Conservation (phyloP, 2,113 vertebrate species). For the Myotis davidii region DNA sequence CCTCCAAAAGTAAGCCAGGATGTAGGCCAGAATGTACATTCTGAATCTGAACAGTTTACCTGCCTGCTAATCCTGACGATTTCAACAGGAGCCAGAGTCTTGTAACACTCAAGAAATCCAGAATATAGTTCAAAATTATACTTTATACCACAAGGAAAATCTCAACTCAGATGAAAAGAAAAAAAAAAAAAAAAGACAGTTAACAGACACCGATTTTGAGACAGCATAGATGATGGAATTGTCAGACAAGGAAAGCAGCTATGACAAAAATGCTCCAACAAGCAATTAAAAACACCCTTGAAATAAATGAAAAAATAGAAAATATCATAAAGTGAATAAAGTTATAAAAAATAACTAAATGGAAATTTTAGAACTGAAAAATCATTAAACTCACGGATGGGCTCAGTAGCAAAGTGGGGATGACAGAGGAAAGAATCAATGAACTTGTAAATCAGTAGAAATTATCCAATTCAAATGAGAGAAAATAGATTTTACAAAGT, state of each 20-base stretch:
- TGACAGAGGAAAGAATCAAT: neutral
- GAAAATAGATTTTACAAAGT: neutral
- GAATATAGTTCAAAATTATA: neutral
- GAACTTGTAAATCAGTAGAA: neutral
- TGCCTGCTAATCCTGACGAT: neutral
- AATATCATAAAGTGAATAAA: neutral
- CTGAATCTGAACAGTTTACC: constrained; percentile 7
- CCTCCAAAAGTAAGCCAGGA: neutral
- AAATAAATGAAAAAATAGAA: constrained; percentile 7
- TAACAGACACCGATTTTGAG: neutral
- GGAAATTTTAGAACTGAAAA: constrained; percentile 27
- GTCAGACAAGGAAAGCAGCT: neutral
- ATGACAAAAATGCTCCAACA: neutral
- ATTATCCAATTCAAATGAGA: neutral
- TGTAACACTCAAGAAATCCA: neutral
- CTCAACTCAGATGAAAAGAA: neutral
- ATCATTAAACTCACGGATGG: neutral
- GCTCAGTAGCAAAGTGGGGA: neutral
- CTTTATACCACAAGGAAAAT: neutral
- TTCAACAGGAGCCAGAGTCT: neutral
- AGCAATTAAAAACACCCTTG: neutral
- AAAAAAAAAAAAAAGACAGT: neutral
- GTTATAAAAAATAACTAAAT: neutral
- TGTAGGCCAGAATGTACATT: neutral
- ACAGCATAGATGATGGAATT: neutral